These are phyloP conservation scores for silkworm (Bombyx mori) DNA, from an alignment of 1,140 invertebrate species.

Conservation along the genomic window ASM3026992v2 NC_085122.1:13550001-13550500, in stretches of 20 bases:
- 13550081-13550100: slow-evolving; percentile 21
- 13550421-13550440: slow-evolving; percentile 18
- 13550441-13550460: slow-evolving; percentile 24
- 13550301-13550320: slow-evolving; percentile 19
- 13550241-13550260: slow-evolving; percentile 26
- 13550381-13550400: slow-evolving; percentile 18
- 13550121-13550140: slow-evolving; percentile 11
- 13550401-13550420: slow-evolving; percentile 15
- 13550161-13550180: slow-evolving; percentile 6
- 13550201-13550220: slow-evolving; percentile 15
- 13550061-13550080: slow-evolving; percentile 18
- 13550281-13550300: slow-evolving; percentile 23
- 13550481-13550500: slow-evolving; percentile 17
- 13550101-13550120: background rate
- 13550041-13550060: slow-evolving; percentile 29
- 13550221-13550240: slow-evolving; percentile 16
- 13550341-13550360: slow-evolving; percentile 26
- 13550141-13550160: slow-evolving; percentile 3
- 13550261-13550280: slow-evolving; percentile 33
- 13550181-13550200: slow-evolving; percentile 24
- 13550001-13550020: slow-evolving; percentile 27
- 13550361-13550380: slow-evolving; percentile 18
- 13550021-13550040: slow-evolving; percentile 18
- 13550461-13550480: slow-evolving; percentile 15
- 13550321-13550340: slow-evolving; percentile 30